phyloP scores from a whole-genome alignment of 2,888 invertebrate genomes.

The Perdita meconis region DNA sequence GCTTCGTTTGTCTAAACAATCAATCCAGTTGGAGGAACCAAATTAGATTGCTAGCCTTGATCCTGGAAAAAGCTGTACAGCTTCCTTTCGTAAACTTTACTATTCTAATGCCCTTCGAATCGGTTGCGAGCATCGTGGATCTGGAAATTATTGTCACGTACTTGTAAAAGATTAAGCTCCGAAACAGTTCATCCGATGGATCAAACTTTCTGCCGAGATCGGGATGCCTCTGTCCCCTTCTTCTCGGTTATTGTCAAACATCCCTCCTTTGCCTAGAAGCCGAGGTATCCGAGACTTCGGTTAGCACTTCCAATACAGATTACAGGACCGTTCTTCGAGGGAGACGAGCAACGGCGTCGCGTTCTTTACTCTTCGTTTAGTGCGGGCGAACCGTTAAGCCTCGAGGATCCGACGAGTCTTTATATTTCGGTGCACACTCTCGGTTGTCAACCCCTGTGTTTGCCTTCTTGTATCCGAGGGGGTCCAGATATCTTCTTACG shows the following conservation, averaged over 20 bases:
- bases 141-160: not conserved
- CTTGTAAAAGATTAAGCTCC: not conserved
- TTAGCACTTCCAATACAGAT: slow-evolving; percentile 70
- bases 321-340: slow-evolving; percentile 46
- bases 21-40: slow-evolving; percentile 61
- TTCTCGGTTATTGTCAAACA: slow-evolving; percentile 38
- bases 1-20: slow-evolving; percentile 66
- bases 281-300: slow-evolving; percentile 67
- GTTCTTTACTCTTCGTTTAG: slow-evolving; percentile 59
- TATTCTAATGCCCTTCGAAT: no score
- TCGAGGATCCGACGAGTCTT: slow-evolving; percentile 68
- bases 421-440: slow-evolving; percentile 63
- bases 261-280: slow-evolving; percentile 38
- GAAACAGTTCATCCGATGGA: slow-evolving; percentile 42
- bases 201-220: slow-evolving; percentile 60
- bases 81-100: no score
- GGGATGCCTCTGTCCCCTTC: slow-evolving; percentile 38
- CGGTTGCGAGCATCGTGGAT: not conserved
- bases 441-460: slow-evolving; percentile 63
- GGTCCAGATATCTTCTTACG: slow-evolving; percentile 23
- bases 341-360: slow-evolving; percentile 33
- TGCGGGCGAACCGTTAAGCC: slow-evolving; percentile 63
- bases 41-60: no score
- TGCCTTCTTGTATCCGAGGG: slow-evolving; percentile 41
- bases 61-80: no score